Conservation (phyloP, 2,888 invertebrate genomes). For the Notodonta ziczac region DNA sequence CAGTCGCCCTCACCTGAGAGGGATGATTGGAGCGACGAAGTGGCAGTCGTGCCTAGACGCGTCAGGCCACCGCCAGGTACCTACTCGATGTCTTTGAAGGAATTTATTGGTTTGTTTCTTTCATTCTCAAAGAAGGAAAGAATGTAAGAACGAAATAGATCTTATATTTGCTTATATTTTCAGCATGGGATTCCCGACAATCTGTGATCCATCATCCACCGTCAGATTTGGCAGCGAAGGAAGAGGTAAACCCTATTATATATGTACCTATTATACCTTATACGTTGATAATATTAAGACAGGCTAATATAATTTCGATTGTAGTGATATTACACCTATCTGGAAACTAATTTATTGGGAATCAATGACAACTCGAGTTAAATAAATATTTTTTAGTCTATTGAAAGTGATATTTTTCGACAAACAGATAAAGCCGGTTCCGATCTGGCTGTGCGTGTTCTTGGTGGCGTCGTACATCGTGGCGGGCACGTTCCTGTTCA, state of each 20-base stretch:
- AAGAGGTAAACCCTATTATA: conserved; percentile 45
- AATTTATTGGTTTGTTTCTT: neutral
- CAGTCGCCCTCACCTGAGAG: conserved; percentile 72
- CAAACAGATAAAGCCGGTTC: conserved; percentile 87
- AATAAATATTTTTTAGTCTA: no score
- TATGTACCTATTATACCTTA: no score
- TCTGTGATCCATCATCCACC: conserved; percentile 64
- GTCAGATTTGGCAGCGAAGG: conserved; percentile 54
- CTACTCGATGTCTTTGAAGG: neutral
- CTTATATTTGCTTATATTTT: conserved; percentile 7
- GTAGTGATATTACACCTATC: no score
- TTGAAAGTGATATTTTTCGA: no score
- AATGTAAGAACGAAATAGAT: neutral
- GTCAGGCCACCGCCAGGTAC: conserved; percentile 56
- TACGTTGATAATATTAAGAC: no score
- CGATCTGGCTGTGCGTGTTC: conserved; percentile 95
- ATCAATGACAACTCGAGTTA: no score
- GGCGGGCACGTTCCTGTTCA: conserved; percentile 94
- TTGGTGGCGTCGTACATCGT: conserved; percentile 95
- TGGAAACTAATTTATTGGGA: no score
- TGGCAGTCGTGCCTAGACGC: conserved; percentile 50
- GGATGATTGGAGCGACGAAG: conserved; percentile 77
- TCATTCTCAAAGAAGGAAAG: no score
- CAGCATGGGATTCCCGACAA: conserved; percentile 69
- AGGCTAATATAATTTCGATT: no score